These are phyloP conservation scores for Holothuria glaberrima DNA, from an alignment of 35 echinoderm and acorn worm species.

Conservation along the genomic window DNA sequence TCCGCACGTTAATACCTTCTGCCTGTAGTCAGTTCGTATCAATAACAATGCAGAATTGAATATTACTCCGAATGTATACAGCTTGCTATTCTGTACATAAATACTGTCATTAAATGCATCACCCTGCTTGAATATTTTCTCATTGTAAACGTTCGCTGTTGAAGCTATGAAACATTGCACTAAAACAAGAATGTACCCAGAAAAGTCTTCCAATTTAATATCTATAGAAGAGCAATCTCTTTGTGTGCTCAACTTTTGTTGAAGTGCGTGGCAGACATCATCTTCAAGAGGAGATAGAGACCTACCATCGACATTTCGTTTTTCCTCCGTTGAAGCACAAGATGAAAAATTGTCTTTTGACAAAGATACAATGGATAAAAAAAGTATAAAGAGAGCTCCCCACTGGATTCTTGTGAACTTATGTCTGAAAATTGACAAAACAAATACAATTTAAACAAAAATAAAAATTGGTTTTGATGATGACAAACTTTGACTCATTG, in stretches of 20 bases:
- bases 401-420: conserved; percentile 82
- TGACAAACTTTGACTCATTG: too few species aligned
- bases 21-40: conserved; percentile 61
- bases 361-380: conserved; percentile 87
- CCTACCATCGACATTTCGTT: not conserved
- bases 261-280: not conserved
- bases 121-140: conserved; percentile 97
- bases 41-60: conserved; percentile 75
- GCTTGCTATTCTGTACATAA: conserved; percentile 87
- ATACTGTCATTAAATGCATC: conserved; percentile 81
- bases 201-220: conserved; percentile 21
- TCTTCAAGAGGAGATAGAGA: not conserved
- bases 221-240: not conserved
- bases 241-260: not conserved
- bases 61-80: conserved; percentile 88
- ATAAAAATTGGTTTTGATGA: too few species aligned
- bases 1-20: conserved; percentile 63
- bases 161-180: conserved; percentile 86
- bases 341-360: conserved; percentile 69
- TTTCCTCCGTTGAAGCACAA: not conserved
- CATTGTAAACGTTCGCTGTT: conserved; percentile 93
- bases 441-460: not conserved
- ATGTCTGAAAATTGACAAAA: conserved; percentile 60
- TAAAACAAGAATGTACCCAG: conserved; percentile 54
- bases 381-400: conserved; percentile 86